Evolutionary conservation across 2,113 vertebrate species (phyloP).

Genomic region (Cnemophilus loriae): DNA sequence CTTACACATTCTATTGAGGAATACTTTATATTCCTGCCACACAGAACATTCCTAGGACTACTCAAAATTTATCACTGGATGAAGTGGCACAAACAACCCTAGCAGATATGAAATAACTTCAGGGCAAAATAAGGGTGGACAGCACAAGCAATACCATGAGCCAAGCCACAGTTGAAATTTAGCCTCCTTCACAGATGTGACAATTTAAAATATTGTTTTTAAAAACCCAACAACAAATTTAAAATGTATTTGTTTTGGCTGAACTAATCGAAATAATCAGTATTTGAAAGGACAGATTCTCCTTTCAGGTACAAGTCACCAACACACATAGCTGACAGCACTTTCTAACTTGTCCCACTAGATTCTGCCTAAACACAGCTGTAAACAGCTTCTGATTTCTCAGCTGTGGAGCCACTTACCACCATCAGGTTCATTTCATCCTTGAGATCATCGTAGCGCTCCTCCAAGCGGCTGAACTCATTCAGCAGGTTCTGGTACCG

Average conservation of each 20-base stretch:
- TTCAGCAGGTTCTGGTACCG: conserved; percentile 97
- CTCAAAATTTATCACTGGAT: neutral
- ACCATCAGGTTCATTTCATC: conserved; percentile 83
- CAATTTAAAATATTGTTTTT: neutral
- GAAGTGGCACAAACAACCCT: neutral
- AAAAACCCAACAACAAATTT: neutral
- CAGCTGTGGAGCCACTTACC: conserved; percentile 64
- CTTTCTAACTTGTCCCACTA: neutral
- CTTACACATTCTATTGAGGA: neutral
- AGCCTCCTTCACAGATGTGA: neutral
- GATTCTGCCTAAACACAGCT: neutral
- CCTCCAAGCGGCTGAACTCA: conserved; percentile 93
- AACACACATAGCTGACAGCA: neutral
- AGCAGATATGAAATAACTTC: neutral
- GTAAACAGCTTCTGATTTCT: neutral
- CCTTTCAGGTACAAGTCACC: neutral
- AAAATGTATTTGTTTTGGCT: neutral
- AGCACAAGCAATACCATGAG: neutral
- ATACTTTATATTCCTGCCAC: neutral
- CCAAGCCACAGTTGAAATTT: neutral
- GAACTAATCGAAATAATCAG: neutral
- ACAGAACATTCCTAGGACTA: neutral
- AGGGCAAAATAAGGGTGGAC: neutral
- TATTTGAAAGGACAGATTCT: neutral
- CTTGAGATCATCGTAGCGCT: conserved; percentile 93